Evolutionary conservation across 2,888 invertebrate species (phyloP).

Genomic region (Netelia melanura): DNA sequence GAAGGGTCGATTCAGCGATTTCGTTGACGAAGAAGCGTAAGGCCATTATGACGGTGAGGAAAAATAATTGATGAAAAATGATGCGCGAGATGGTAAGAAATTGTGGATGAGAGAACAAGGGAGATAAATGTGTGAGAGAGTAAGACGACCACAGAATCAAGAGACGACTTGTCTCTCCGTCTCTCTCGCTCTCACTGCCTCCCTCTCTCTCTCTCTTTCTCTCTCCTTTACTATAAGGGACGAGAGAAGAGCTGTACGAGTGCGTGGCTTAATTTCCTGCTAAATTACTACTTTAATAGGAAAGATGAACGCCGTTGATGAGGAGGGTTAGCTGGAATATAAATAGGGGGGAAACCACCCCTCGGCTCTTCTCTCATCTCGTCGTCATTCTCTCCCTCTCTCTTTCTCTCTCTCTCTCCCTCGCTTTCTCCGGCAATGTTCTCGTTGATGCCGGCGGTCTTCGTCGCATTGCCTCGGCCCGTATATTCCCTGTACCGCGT

Average conservation of each 20-base stretch:
- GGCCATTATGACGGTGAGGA: conserved; percentile 4
- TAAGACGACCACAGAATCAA: conserved; percentile 73
- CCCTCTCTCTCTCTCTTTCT: too few species aligned
- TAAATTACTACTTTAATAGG: conserved; percentile 85
- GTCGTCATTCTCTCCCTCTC: conserved; percentile 32
- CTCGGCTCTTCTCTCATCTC: conserved; percentile 66
- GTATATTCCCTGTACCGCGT: conserved; percentile 52
- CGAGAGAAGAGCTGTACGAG: conserved; percentile 67
- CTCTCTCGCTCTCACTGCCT: too few species aligned
- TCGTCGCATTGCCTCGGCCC: conserved; percentile 44
- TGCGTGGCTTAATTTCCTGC: conserved; percentile 85
- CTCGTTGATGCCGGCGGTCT: conserved; percentile 59
- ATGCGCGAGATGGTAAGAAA: conserved; percentile 48
- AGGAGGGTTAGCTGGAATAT: conserved; percentile 85
- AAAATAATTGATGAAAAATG: conserved; percentile 40
- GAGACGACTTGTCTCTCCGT: conserved; percentile 72
- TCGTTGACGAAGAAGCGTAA: too few species aligned
- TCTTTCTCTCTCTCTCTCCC: too few species aligned
- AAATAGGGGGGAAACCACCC: conserved; percentile 82
- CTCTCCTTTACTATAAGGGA: conserved; percentile 53
- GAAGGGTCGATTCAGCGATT: too few species aligned
- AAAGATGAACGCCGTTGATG: conserved; percentile 85
- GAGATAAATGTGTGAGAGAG: conserved; percentile 55
- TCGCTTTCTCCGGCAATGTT: conserved; percentile 26
- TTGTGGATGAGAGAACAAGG: conserved; percentile 34